Conservation (phyloP, 1,140 invertebrate species). For the Heterodera schachtii region DNA sequence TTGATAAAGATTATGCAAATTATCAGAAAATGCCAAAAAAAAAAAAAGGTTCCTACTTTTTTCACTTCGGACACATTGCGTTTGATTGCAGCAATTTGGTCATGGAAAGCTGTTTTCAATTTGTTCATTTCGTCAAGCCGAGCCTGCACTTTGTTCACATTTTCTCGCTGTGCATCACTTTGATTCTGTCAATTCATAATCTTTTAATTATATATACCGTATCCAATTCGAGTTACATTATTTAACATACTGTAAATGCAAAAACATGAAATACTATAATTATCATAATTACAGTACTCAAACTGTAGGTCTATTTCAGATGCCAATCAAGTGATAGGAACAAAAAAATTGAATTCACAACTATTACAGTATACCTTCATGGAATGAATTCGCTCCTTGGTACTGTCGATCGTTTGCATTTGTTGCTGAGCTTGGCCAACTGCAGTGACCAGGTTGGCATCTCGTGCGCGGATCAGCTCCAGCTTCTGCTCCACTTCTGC, state of each 20-base stretch:
- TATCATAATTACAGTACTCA: too few species aligned
- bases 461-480: conserved; percentile 32
- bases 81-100: conserved; percentile 14
- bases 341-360: background rate
- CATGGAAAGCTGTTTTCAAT: conserved; percentile 18
- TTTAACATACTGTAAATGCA: too few species aligned
- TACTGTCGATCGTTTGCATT: conserved; percentile 7
- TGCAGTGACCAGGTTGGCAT: background rate
- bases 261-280: too few species aligned
- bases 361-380: background rate
- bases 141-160: background rate
- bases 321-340: too few species aligned
- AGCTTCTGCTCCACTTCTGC: conserved; percentile 46
- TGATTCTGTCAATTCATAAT: background rate
- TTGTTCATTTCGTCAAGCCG: conserved; percentile 10
- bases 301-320: too few species aligned
- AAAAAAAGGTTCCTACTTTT: conserved; percentile 22
- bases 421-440: conserved; percentile 11
- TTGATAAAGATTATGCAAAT: too few species aligned
- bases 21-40: background rate
- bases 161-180: background rate
- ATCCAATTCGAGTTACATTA: too few species aligned
- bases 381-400: background rate
- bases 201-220: too few species aligned
- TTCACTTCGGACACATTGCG: conserved; percentile 21